A percentile compares a stretch with the other conserved stretches of the same genome.
Evolutionary conservation across 2,113 vertebrate genomes (phyloP).

Genomic region (Athene noctua): DNA sequence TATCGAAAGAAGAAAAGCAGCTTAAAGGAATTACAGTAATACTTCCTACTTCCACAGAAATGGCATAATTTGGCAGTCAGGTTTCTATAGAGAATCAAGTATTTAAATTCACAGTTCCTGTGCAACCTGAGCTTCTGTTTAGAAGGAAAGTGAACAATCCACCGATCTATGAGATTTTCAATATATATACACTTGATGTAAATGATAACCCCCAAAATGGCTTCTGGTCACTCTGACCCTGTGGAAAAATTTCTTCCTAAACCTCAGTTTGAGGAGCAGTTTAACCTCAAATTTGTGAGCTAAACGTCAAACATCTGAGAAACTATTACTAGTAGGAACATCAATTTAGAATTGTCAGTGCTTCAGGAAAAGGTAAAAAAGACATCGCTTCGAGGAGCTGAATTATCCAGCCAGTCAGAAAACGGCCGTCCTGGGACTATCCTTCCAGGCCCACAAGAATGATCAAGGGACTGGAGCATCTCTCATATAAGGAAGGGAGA

Average conservation of each 20-base stretch:
- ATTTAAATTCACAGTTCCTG: background rate
- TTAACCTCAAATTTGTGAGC: background rate
- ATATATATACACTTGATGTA: background rate
- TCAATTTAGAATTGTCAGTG: background rate
- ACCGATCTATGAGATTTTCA: background rate
- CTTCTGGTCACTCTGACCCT: background rate
- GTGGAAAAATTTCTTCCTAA: background rate
- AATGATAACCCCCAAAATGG: background rate
- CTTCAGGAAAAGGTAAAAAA: background rate
- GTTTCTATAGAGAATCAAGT: background rate
- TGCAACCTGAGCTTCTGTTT: background rate
- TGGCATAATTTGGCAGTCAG: background rate
- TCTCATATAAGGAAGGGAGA: background rate
- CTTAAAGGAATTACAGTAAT: background rate
- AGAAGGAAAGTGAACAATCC: background rate
- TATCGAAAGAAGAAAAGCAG: background rate
- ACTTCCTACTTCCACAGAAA: background rate
- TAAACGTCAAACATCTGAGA: background rate
- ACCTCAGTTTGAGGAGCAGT: background rate
- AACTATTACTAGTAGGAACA: background rate
- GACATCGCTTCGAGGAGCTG: background rate
- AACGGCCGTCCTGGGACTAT: background rate
- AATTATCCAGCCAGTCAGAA: background rate
- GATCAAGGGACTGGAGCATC: background rate
- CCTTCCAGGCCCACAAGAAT: background rate